phyloP scores from a whole-genome alignment of 1,140 invertebrate genomes.

The Lucilia sericata region DNA sequence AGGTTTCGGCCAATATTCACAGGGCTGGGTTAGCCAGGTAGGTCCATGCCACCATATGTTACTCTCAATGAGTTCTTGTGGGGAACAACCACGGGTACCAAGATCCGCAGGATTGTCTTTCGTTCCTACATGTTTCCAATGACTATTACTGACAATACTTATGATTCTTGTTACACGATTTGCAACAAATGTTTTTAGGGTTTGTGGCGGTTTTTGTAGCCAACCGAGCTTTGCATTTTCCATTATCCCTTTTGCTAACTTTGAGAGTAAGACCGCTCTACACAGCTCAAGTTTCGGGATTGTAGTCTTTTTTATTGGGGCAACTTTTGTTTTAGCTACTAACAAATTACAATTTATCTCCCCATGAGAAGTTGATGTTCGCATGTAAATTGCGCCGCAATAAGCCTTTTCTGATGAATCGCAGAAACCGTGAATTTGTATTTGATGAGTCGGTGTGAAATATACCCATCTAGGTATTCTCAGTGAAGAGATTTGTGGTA shows the following conservation, averaged over 20 bases:
- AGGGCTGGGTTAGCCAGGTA: background rate
- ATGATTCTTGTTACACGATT: constrained; percentile 4
- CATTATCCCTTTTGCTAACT: constrained; percentile 28
- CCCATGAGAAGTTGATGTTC: background rate
- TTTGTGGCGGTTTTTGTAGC: background rate
- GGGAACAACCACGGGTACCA: constrained; percentile 54
- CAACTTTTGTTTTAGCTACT: constrained; percentile 47
- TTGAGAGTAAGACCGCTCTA: constrained; percentile 32
- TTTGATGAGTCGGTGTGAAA: background rate
- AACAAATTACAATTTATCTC: background rate
- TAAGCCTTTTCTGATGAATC: constrained; percentile 20
- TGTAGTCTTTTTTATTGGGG: constrained; percentile 45
- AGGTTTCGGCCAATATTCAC: background rate
- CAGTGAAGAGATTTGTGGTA: background rate
- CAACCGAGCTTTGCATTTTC: background rate
- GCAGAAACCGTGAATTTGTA: constrained; percentile 24
- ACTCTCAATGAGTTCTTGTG: constrained; percentile 56
- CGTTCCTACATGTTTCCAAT: constrained; percentile 63
- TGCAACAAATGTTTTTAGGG: no score
- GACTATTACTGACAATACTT: constrained; percentile 53
- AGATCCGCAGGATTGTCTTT: constrained; percentile 59
- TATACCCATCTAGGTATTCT: constrained; percentile 26
- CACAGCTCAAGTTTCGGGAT: constrained; percentile 50
- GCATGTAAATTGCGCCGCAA: background rate
- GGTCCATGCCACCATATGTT: constrained; percentile 57